Percentiles rank a stretch among this genome's conserved stretches.
Conservation (phyloP, 2,888 invertebrate species). For the Elmis aenea region DNA sequence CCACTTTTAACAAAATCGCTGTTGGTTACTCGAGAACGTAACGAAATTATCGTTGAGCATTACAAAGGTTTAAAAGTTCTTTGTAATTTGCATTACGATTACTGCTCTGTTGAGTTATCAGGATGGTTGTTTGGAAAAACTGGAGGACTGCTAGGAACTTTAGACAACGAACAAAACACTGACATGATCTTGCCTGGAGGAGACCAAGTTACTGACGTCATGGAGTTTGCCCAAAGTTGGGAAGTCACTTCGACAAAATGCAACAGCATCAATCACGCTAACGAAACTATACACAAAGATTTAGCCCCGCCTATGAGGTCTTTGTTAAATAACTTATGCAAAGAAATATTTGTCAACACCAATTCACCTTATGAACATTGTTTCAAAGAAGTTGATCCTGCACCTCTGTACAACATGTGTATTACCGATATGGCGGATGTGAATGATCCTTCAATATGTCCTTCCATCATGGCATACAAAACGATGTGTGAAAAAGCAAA, state of each 20-base stretch:
- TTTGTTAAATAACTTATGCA: constrained; percentile 46
- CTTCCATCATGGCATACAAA: constrained; percentile 69
- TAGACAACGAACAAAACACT: constrained; percentile 77
- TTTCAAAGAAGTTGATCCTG: constrained; percentile 56
- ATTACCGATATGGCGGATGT: constrained; percentile 43
- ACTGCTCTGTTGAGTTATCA: constrained; percentile 54
- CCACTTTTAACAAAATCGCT: constrained; percentile 51
- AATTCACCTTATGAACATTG: constrained; percentile 62
- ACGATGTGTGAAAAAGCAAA: constrained; percentile 64
- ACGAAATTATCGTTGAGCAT: constrained; percentile 50
- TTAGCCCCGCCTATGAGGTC: constrained; percentile 15
- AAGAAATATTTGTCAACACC: constrained; percentile 56
- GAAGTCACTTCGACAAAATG: constrained; percentile 27
- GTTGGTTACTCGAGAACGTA: constrained; percentile 51
- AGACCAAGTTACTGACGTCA: constrained; percentile 44
- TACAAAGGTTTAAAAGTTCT: constrained; percentile 50
- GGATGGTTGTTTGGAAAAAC: constrained; percentile 83
- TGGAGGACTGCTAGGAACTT: constrained; percentile 77
- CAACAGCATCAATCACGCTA: constrained; percentile 5
- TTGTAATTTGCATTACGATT: constrained; percentile 56
- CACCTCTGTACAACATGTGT: constrained; percentile 57
- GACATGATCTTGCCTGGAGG: constrained; percentile 63
- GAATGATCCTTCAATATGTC: constrained; percentile 54
- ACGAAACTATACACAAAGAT: constrained; percentile 6
- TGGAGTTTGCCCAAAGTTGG: constrained; percentile 56